Base-by-base conservation (phyloP, 2,888 invertebrate genomes). In the Coronaproctus castanopsis region DNA sequence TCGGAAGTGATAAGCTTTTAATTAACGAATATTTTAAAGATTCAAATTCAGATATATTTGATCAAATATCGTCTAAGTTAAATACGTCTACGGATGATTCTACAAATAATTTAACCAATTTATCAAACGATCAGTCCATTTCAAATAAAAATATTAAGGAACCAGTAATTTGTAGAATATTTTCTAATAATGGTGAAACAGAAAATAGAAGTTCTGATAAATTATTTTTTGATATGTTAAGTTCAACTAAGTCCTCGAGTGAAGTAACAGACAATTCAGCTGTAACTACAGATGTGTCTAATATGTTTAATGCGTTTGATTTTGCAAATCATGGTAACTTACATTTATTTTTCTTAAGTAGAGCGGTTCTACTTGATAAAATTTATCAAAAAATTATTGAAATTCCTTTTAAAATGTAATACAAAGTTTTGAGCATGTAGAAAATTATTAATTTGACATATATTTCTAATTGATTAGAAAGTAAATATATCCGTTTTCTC, bases 171-270 rank as follows among this genome's bases (percentile, higher is more conserved):
- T 59, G 59, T 36, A 48, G 59, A 55, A 62, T 63, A 58, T 65
- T 65, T 51, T 57, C 62, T 22, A 54, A 62, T 21, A 73, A 74
- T 65, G 69, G 60, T n/a, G 52, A 60, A 62, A 55, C 57, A 52
- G 55, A 57, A 10, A 57, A 56, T 21, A 71, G 71, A 63, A 59
- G 65, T 5, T 60, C 72, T 22, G 72, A 72, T 10, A 73, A 73
- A 59, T 69, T 72, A 18, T 75, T 75, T 64, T 75, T 75, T 65
- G 75, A 75, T 68, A 68, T 74, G 62, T 70, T 75, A 52, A 71
- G 74, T 23, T 61, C 65, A n/a, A 61, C 59, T 55, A 50, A 8
- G 50, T 8, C n/a, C 20, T 18, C 57, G 22, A 21, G 51, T 2
- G 19, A 21, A 10, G 19, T 23, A 8, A 23, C 5, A 52, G 21